phyloP scores from a whole-genome alignment of 2,888 invertebrate genomes.

The Flexamia atlantica region DNA sequence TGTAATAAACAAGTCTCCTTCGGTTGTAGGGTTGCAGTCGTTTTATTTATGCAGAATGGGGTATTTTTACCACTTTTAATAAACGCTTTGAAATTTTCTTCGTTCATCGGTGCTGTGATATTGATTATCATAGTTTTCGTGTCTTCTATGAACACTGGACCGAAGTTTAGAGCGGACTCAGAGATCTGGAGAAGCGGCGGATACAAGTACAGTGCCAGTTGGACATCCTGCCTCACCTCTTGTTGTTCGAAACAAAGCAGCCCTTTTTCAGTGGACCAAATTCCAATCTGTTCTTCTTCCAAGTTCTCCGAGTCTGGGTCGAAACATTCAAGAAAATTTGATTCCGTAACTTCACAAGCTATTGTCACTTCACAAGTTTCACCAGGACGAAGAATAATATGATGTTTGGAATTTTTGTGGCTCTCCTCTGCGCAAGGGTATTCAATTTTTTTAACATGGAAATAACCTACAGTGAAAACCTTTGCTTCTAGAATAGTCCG shows the following conservation, averaged over 20 bases:
- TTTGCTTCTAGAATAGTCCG: not conserved
- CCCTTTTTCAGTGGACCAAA: not conserved
- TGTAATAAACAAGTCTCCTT: not conserved
- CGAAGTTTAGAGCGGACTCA: not conserved
- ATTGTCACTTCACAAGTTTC: constrained; percentile 19
- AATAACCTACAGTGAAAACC: constrained; percentile 3
- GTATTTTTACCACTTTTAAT: not conserved
- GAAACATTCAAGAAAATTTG: not conserved
- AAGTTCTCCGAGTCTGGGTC: not conserved
- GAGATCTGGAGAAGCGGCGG: constrained; percentile 6
- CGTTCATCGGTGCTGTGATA: not conserved
- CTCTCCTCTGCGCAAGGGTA: not conserved
- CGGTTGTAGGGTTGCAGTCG: not conserved
- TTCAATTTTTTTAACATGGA: not conserved
- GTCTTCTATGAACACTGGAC: constrained; percentile 7
- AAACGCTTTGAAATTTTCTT: not conserved
- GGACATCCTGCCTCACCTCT: not conserved
- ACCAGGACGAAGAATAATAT: not conserved
- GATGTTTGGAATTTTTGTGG: not conserved
- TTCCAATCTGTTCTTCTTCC: not conserved
- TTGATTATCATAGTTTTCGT: constrained; percentile 6
- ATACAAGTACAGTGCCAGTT: not conserved
- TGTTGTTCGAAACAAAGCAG: constrained; percentile 7
- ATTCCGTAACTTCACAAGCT: constrained; percentile 1
- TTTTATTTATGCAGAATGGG: not conserved